Base-by-base conservation (phyloP, 2,113 vertebrate species). In the Syngnathus floridae region DNA sequence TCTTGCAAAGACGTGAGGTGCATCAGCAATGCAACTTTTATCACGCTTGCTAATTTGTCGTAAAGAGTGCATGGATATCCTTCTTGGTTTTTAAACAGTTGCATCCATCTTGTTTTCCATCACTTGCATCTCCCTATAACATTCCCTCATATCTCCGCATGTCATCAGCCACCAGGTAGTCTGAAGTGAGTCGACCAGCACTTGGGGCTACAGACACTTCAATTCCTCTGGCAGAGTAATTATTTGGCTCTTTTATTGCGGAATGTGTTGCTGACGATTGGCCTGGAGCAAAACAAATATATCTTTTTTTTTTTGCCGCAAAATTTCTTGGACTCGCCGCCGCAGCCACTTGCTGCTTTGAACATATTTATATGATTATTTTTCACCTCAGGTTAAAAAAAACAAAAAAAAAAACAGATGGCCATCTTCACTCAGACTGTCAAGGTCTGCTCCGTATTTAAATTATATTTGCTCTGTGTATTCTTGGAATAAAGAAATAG, bases 161-260 rank as follows among this genome's bases (percentile, higher is more conserved):
- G 63, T 68, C 57, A 66, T 66, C 40, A 68, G 70, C 71, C 72
- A 83, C 78, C 37, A 71, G 74, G 80, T 72, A 71, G 74, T 74
- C 66, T 72, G 65, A 45, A 26, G 62, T 48, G 71, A 69, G 51
- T 64, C 57, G 62, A 75, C 59, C 73, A 69, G 69, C 83, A 75
- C 74, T 79, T 66, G 75, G 79, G 80, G 76, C 78, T 67, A 73
- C 76, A 88, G 75, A 88, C 76, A 73, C 66, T 75, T 74, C 71
- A 63, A 62, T 67, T 86, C 82, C 87, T 88, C 65, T 77, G 85
- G 87, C 88, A 74, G 71, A 75, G 82, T 83, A 85, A 88, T 90
- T 86, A 86, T 88, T 84, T 79, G 82, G 72, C 78, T 74, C 79
- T 82, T 88, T 88, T 81, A 86, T 82, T 83, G 79, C 80, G 78